Evolutionary conservation across 1,140 invertebrate genomes (phyloP).

Genomic region (Brachionus rubens): DNA sequence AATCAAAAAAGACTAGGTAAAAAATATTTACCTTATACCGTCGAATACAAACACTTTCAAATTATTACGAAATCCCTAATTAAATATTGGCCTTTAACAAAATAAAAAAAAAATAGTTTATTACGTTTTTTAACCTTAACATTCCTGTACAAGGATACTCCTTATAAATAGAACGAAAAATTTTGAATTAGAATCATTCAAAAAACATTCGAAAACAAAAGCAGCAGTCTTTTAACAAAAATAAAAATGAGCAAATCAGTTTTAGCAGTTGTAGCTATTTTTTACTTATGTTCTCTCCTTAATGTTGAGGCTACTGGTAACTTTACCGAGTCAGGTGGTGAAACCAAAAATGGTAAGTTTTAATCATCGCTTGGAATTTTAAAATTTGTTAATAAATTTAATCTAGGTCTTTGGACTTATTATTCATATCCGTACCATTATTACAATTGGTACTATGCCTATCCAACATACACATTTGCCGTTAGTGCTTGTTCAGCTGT

Average conservation of each 20-base stretch:
- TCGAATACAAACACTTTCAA: neutral
- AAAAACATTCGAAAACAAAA: neutral
- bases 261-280: neutral
- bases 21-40: conserved; percentile 22
- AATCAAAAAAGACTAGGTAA: neutral
- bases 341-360: neutral
- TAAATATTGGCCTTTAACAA: neutral
- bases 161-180: no score
- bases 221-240: neutral
- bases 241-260: conserved; percentile 11
- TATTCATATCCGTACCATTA: conserved; percentile 32
- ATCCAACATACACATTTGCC: conserved; percentile 25
- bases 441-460: conserved; percentile 37
- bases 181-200: neutral
- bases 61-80: neutral
- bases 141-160: no score
- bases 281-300: neutral
- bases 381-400: neutral
- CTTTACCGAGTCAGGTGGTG: neutral
- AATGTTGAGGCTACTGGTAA: conserved; percentile 2
- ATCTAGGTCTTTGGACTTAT: conserved; percentile 10
- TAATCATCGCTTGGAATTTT: neutral
- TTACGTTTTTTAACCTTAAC: neutral
- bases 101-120: no score
- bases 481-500: neutral